Evolutionary conservation across 1,140 invertebrate species (phyloP).

Genomic region (Drosophila setifemur): DNA sequence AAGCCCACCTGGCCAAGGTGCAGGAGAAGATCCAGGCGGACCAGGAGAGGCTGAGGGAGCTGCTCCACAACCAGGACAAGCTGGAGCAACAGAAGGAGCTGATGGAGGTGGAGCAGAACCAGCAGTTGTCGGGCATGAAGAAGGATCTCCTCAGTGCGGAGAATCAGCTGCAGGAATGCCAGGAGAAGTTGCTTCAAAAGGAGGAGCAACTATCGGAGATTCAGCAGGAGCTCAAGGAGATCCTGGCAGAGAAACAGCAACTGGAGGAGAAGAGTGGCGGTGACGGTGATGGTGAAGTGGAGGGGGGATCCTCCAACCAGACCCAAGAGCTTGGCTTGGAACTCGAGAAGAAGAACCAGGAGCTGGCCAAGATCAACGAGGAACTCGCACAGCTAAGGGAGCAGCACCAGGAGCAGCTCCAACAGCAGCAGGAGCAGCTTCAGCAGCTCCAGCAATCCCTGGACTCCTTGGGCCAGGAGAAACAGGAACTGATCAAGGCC

Average conservation of each 20-base stretch:
- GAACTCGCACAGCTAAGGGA: background rate
- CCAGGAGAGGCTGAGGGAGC: conserved; percentile 5
- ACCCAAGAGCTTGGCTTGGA: background rate
- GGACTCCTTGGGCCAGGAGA: conserved; percentile 84
- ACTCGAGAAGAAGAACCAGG: background rate
- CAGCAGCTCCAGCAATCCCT: conserved; percentile 59
- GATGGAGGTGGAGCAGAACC: conserved; percentile 15
- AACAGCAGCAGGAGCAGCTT: conserved; percentile 19
- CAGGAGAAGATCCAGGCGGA: conserved; percentile 12
- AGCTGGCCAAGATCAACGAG: background rate
- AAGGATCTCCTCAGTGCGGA: background rate
- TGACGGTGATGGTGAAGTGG: too few species aligned
- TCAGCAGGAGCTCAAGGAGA: background rate
- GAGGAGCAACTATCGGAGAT: conserved; percentile 3
- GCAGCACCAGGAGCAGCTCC: conserved; percentile 7
- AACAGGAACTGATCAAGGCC: conserved; percentile 87
- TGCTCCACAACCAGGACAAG: conserved; percentile 21
- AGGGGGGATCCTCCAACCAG: background rate
- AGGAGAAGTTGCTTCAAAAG: background rate
- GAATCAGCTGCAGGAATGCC: conserved; percentile 13
- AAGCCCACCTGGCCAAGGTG: conserved; percentile 1
- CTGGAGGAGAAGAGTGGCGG: too few species aligned
- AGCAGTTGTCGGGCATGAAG: conserved; percentile 10
- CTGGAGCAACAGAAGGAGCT: conserved; percentile 32
- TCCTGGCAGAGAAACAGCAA: too few species aligned